These are phyloP conservation scores for Nerophis lumbriciformis DNA, from an alignment of 2,113 vertebrate species.

Conservation along the genomic window DNA sequence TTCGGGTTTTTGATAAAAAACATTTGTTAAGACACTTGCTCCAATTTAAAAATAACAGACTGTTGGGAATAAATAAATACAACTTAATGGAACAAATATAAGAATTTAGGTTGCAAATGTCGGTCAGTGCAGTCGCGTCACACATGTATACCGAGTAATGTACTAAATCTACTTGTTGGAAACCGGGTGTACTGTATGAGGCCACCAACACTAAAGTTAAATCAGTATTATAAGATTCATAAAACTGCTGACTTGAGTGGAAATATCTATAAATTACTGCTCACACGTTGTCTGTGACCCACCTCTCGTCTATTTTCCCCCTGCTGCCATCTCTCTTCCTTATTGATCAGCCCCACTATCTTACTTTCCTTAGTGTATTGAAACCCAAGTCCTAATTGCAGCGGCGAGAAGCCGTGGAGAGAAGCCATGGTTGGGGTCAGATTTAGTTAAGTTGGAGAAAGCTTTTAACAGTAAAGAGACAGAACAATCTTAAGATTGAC, in stretches of 20 bases:
- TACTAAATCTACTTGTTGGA: not conserved
- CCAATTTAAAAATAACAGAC: no score
- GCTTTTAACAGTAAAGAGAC: constrained; percentile 32
- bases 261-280: constrained; percentile 33
- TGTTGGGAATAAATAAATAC: no score
- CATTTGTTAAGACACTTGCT: no score
- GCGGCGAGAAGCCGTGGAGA: constrained; percentile 40
- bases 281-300: constrained; percentile 9
- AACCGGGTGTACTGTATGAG: not conserved
- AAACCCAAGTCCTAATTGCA: constrained; percentile 54
- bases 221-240: constrained; percentile 31
- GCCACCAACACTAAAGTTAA: constrained; percentile 38
- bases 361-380: constrained; percentile 32
- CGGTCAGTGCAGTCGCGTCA: no score
- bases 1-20: no score
- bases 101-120: no score
- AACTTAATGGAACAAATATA: no score
- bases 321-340: not conserved
- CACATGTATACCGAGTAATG: not conserved
- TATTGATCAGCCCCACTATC: constrained; percentile 6
- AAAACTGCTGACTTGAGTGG: constrained; percentile 20
- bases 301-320: constrained; percentile 17
- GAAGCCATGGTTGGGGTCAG: constrained; percentile 22
- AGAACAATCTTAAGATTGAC: not conserved
- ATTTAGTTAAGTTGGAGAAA: constrained; percentile 51